These are phyloP conservation scores for Menidia beryllina DNA, from an alignment of 2,113 vertebrate species.

Conservation along the genomic window DNA sequence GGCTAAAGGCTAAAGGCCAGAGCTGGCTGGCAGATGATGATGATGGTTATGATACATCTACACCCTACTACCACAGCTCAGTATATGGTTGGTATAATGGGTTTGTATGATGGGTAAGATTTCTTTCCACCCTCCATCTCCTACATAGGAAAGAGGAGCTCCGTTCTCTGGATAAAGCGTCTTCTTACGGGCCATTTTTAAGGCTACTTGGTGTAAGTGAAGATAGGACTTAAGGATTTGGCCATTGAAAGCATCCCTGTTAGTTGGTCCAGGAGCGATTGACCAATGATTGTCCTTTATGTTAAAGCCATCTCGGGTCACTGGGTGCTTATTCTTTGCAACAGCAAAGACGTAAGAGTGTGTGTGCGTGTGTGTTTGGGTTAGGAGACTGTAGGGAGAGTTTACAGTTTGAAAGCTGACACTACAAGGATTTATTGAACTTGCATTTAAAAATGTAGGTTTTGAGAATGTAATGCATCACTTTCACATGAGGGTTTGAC, in stretches of 20 bases:
- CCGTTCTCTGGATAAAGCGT: slow-evolving; percentile 75
- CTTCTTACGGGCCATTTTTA: slow-evolving; percentile 37
- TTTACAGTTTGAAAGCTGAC: too few species aligned
- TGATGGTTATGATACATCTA: slow-evolving; percentile 96
- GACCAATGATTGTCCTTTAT: slow-evolving; percentile 70
- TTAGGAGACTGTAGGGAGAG: too few species aligned
- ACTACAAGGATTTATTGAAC: too few species aligned
- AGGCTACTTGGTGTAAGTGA: slow-evolving; percentile 24
- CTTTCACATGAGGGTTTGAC: not conserved
- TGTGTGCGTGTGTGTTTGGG: too few species aligned
- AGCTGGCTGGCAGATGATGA: slow-evolving; percentile 99
- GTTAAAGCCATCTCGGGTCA: slow-evolving; percentile 71
- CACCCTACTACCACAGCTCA: slow-evolving; percentile 99
- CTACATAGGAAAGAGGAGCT: slow-evolving; percentile 77
- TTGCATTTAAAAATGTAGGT: not conserved
- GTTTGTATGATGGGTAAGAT: slow-evolving; percentile 99
- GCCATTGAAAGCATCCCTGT: slow-evolving; percentile 76
- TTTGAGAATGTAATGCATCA: not conserved
- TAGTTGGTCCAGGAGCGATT: slow-evolving; percentile 39
- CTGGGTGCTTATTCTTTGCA: not conserved
- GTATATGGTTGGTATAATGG: slow-evolving; percentile 99
- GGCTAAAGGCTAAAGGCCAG: slow-evolving; percentile 95
- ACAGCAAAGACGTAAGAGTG: not conserved
- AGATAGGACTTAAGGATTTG: slow-evolving; percentile 53
- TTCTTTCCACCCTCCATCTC: slow-evolving; percentile 88